Percentiles rank a stretch among this genome's conserved stretches.
These are phyloP conservation scores for Diaprepes abbreviatus DNA, from an alignment of 2,888 invertebrate genomes.

Conservation along the genomic window DNA sequence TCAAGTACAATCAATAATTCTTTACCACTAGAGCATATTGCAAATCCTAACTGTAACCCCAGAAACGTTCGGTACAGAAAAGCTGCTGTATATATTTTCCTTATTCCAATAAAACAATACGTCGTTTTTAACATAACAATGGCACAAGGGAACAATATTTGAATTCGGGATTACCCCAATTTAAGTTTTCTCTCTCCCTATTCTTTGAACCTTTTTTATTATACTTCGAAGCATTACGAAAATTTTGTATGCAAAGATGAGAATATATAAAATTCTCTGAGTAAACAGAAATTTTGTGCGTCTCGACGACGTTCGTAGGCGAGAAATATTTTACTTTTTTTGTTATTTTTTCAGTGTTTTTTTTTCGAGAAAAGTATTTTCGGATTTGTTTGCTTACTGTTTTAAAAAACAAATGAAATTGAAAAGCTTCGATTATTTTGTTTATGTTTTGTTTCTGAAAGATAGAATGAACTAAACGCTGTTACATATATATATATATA, in stretches of 20 bases:
- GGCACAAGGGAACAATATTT: conserved; percentile 46
- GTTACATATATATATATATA: too few species aligned
- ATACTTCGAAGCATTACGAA: conserved; percentile 23
- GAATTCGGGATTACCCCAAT: conserved; percentile 49
- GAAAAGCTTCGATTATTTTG: too few species aligned
- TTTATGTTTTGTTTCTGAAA: too few species aligned
- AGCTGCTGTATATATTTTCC: conserved; percentile 25
- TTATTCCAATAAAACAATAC: conserved; percentile 48
- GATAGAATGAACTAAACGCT: too few species aligned
- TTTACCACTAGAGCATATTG: too few species aligned
- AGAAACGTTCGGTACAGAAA: background rate
- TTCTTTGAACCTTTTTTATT: conserved; percentile 49
- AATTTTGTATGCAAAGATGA: conserved; percentile 32
- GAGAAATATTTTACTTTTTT: background rate
- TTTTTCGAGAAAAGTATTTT: too few species aligned
- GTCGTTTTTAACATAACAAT: conserved; percentile 49
- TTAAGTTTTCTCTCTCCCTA: conserved; percentile 44
- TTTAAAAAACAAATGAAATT: too few species aligned
- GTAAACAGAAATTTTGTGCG: conserved; percentile 35
- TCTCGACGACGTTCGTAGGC: background rate
- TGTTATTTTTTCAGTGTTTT: too few species aligned
- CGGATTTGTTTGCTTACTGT: too few species aligned
- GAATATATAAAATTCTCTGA: conserved; percentile 34
- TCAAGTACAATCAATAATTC: too few species aligned
- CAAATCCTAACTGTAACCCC: too few species aligned